Base-by-base conservation (phyloP, 2,888 invertebrate species). In the Hypomecis punctinalis region DNA sequence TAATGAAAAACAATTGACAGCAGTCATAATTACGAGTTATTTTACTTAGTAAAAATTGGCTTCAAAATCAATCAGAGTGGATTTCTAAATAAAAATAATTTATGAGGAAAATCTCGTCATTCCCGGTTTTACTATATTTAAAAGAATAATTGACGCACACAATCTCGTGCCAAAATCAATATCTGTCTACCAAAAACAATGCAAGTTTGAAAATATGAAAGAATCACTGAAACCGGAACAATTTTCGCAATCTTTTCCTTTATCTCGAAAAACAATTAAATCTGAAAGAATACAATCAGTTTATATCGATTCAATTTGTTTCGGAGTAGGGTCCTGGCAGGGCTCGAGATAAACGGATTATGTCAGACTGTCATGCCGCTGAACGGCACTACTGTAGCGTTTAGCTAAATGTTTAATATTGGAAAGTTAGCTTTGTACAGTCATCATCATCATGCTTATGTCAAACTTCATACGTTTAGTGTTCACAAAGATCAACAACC, bases 271-370 rank as follows among this genome's bases (percentile, higher is more conserved):
- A 65, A 61, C 64, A 67, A 60, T 67, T 68, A 67, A 73, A 65
- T 68, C 61, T 68, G 40, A 64, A 73, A 68, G 71, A 71, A 71
- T 66, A 72, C 74, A 77, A 75, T 76, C 73, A 77, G 74, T 72
- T 77, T 74, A 76, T 78, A 76, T 78, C 73, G 68, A 77, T 75
- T 80, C 76, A 80, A 77, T 80, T 80, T 77, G 68, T 63, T 69
- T 70, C 66, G 53, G 63, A 73, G 74, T 70, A 64, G 73, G 72
- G 70, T 74, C 66, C 63, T 37, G 51, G 51, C 39, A 76, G 76
- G 59, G 72, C 67, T 71, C 62, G 64, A 70, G 82, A 81, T 84
- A 83, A 84, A 72, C 75, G 80, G 83, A 83, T 84, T 84, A 84
- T 76, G 82, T 81, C 82, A 76, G 69, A 75, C 72, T 81, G 81